These are phyloP conservation scores for Pseudorectes ferrugineus DNA, from an alignment of 2,113 vertebrate species.

Conservation along the genomic window DNA sequence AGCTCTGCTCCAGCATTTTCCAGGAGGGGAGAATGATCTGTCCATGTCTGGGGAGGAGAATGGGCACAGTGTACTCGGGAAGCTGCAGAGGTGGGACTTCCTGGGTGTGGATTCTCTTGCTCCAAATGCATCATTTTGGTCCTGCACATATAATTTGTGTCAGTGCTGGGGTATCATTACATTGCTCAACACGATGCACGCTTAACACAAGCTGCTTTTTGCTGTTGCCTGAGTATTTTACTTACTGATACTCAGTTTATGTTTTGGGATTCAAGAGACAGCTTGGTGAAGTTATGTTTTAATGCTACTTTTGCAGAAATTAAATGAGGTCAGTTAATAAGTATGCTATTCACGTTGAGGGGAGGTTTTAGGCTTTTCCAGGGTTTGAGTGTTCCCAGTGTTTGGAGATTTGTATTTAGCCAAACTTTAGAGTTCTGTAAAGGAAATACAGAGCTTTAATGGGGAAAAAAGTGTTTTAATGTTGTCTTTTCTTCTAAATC, in stretches of 20 bases:
- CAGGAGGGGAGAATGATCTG: not conserved
- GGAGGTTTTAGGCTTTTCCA: not conserved
- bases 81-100: not conserved
- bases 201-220: not conserved
- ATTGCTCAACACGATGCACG: not conserved
- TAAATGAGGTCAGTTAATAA: not conserved
- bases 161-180: not conserved
- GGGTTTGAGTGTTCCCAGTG: not conserved
- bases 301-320: not conserved
- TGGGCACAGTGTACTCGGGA: not conserved
- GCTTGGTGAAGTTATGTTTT: not conserved
- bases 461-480: not conserved
- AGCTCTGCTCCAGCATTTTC: not conserved
- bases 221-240: not conserved
- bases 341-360: not conserved
- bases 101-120: not conserved
- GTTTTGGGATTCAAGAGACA: not conserved
- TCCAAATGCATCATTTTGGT: not conserved
- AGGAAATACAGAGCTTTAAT: not conserved
- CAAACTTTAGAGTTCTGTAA: not conserved
- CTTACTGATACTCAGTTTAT: not conserved
- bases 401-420: not conserved
- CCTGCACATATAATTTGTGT: not conserved
- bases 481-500: not conserved
- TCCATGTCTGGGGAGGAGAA: not conserved